phyloP scores from a whole-genome alignment of 2,113 vertebrate genomes.

The Thinocorus orbignyianus region DNA sequence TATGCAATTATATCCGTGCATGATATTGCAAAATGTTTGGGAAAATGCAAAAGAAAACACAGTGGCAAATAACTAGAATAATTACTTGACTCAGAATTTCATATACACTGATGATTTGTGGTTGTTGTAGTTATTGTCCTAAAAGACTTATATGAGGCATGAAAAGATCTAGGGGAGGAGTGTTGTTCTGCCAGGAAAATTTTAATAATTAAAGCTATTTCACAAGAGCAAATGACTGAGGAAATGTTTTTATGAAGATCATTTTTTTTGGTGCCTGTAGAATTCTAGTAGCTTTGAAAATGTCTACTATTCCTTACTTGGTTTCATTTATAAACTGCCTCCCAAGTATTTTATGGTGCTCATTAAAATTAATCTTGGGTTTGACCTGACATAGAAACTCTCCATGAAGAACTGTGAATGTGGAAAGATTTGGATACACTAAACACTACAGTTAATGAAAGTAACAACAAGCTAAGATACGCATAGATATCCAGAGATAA shows the following conservation, averaged over 20 bases:
- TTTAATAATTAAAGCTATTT: constrained; percentile 28
- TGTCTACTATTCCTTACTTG: not conserved
- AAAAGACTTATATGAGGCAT: not conserved
- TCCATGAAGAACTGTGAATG: not conserved
- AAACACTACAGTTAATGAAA: not conserved
- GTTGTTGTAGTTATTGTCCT: not conserved
- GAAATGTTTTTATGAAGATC: not conserved
- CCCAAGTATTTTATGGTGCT: not conserved
- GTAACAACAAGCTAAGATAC: not conserved
- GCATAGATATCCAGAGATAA: not conserved
- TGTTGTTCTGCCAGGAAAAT: constrained; percentile 21
- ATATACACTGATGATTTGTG: not conserved
- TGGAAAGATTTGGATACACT: not conserved
- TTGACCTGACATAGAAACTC: not conserved
- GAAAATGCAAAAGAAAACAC: not conserved
- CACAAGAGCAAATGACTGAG: not conserved
- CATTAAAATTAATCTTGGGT: not conserved
- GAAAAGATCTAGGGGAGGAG: not conserved
- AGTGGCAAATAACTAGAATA: not conserved
- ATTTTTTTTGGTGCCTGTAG: not conserved
- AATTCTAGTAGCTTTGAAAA: constrained; percentile 19
- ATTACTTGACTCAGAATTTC: not conserved
- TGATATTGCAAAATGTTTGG: not conserved
- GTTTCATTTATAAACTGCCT: constrained; percentile 15
- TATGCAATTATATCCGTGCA: not conserved